Evolutionary conservation across 1,140 invertebrate genomes (phyloP).

Genomic region (Cardiocondyla obscurior): DNA sequence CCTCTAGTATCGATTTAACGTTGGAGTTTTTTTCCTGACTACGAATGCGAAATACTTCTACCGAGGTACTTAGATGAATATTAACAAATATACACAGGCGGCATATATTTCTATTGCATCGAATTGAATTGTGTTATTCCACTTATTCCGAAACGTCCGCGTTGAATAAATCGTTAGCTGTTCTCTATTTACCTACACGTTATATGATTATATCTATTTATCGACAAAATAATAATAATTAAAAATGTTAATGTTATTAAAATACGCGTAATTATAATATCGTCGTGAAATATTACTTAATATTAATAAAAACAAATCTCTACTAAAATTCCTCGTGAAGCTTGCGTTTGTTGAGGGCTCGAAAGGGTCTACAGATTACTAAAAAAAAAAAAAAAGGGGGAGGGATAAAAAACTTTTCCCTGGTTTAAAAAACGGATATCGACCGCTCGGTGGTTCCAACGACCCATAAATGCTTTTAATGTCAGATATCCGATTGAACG

Average conservation of each 20-base stretch:
- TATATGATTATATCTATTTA: neutral
- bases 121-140: slow-evolving; percentile 14
- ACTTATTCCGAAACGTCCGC: neutral
- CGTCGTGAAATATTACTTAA: neutral
- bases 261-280: neutral
- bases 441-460: slow-evolving; percentile 35
- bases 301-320: slow-evolving; percentile 23
- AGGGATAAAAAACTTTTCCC: slow-evolving; percentile 22
- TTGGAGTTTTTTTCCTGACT: neutral
- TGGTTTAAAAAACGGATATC: slow-evolving; percentile 49
- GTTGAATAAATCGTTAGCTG: neutral
- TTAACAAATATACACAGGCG: neutral
- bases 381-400: slow-evolving; percentile 1
- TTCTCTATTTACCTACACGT: neutral
- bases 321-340: slow-evolving; percentile 21
- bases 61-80: neutral
- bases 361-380: slow-evolving; percentile 8
- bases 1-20: slow-evolving; percentile 33
- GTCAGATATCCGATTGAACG: slow-evolving; percentile 57
- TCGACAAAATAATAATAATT: neutral
- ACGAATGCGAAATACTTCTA: slow-evolving; percentile 16
- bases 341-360: slow-evolving; percentile 30
- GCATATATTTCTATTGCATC: neutral
- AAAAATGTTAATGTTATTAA: neutral
- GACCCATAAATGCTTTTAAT: slow-evolving; percentile 56